These are phyloP conservation scores for Carassius gibelio DNA, from an alignment of 2,113 vertebrate species.

Conservation along the genomic window DNA sequence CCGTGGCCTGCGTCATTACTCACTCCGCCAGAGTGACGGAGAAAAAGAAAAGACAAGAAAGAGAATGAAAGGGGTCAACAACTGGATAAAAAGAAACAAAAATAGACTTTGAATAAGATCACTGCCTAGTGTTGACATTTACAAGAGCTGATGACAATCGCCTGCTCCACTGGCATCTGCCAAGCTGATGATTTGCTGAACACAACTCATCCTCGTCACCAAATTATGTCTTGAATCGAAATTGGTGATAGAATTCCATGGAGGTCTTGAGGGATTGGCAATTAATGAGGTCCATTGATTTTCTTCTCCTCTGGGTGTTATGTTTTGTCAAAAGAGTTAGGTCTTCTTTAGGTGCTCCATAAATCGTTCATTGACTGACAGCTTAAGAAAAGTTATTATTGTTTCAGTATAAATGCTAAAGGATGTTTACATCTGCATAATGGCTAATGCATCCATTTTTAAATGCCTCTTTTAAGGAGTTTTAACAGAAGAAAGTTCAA, in stretches of 20 bases:
- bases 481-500: neutral
- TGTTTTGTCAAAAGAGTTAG: conserved; percentile 51
- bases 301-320: conserved; percentile 35
- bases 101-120: conserved; percentile 31
- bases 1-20: neutral
- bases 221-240: conserved; percentile 44
- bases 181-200: neutral
- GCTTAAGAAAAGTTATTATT: conserved; percentile 38
- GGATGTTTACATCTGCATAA: neutral
- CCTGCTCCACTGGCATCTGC: conserved; percentile 33
- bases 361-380: conserved; percentile 41
- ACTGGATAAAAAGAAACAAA: conserved; percentile 35
- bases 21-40: neutral
- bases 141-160: conserved; percentile 15
- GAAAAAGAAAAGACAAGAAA: conserved; percentile 11
- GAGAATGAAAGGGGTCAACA: conserved; percentile 21
- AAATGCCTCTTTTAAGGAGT: neutral
- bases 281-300: conserved; percentile 56
- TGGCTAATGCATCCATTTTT: neutral
- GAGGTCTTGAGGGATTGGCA: conserved; percentile 43
- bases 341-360: conserved; percentile 26
- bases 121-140: neutral
- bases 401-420: conserved; percentile 18
- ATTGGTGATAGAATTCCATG: conserved; percentile 19
- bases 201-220: conserved; percentile 15